Evolutionary conservation across 2,113 vertebrate genomes (phyloP), one percentile per base, ranked within the genome.

Genomic region (Sula dactylatra): DNA sequence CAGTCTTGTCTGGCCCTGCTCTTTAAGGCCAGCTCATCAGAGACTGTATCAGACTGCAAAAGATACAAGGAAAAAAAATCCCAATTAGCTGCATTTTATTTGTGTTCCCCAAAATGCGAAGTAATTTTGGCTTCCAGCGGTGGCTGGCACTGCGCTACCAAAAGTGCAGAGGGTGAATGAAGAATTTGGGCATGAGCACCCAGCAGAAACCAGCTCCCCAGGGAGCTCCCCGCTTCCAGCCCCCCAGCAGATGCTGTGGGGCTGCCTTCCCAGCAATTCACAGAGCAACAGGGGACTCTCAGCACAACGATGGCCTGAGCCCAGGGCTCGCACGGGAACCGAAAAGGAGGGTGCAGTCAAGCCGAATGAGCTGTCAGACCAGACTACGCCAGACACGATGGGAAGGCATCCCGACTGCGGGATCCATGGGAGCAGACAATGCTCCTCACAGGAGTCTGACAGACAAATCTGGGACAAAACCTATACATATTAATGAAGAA

Each of bases 391-490:
- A 80, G 67, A 88, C 58, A 50, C 0, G 9, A 67, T 80, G 80
- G 86, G 96, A 94, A 94, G 70, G 45, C 87, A 82, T 32, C 77
- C 79, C 5, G 0, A 59, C 79, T 0, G 4, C 1, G 0, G 86
- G 61, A 94, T 92, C 79, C 77, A 89, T 11, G 4, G 64, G 79
- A 44, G 47, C 61, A 16, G 55, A 97, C 96, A 97, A 94, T 96
- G 67, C 86, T 90, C 56, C 73, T 94, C 88, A 96, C 67, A 91
- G 82, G 52, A 88, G 72, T 14, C 52, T 73, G 89, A 92, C 58
- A 79, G 89, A 88, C 13, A 92, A 97, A 97, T 97, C 85, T 95
- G 94, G 96, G 92, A 80, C 96, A 97, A 95, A 95, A 82, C 29
- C 90, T 94, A 86, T 94, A 88, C 91, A 93, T 91, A 95, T 94